These are phyloP conservation scores for Nothoprocta pentlandii DNA, from an alignment of 2,113 vertebrate genomes.

Conservation along the genomic window DNA sequence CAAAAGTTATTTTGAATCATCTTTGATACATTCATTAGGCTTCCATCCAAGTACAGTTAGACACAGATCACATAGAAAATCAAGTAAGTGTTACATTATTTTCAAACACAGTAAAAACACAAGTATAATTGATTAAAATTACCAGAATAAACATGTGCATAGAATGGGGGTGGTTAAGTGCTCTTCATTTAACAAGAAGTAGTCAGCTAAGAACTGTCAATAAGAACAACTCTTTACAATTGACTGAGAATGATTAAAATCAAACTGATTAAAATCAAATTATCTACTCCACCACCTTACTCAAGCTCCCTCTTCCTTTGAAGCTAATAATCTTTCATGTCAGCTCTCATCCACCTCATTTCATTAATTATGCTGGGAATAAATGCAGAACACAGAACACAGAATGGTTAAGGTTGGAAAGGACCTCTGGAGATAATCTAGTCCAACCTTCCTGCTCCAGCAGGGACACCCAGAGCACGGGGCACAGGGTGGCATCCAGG, in stretches of 20 bases:
- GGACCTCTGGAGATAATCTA: too few relatives aligned
- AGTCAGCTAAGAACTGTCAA: background rate
- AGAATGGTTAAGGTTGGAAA: too few relatives aligned
- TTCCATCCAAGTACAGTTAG: background rate
- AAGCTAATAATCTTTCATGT: background rate
- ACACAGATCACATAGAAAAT: background rate
- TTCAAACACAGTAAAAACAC: background rate
- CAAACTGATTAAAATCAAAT: background rate
- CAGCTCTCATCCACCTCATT: background rate
- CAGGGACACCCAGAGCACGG: too few relatives aligned
- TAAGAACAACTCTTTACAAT: background rate
- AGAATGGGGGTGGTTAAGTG: background rate
- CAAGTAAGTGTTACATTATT: background rate
- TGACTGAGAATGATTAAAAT: background rate
- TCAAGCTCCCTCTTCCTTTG: background rate
- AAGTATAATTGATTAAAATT: background rate
- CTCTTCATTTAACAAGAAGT: background rate
- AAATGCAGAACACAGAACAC: too few relatives aligned
- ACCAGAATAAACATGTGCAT: background rate
- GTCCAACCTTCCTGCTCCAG: too few relatives aligned
- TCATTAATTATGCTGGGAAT: background rate
- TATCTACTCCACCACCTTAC: background rate
- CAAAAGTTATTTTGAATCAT: background rate
- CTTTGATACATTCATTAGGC: background rate
- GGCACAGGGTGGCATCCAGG: too few relatives aligned